A percentile compares a stretch with the other conserved stretches of the same genome.
Evolutionary conservation across 2,113 vertebrate species (phyloP).

Genomic region (Rutilus rutilus): DNA sequence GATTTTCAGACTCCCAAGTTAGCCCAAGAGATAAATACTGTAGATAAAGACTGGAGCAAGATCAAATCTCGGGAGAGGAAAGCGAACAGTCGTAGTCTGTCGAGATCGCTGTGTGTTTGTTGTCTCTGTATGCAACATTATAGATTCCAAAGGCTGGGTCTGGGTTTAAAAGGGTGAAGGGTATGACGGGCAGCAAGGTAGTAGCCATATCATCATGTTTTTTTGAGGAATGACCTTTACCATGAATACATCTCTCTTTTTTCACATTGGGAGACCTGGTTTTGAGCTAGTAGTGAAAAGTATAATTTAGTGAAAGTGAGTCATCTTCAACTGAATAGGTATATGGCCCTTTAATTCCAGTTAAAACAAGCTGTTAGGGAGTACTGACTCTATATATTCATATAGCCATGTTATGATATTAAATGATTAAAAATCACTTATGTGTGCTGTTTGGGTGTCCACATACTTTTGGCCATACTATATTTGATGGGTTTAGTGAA

Average conservation of each 20-base stretch:
- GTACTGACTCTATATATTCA: neutral
- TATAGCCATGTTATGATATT: neutral
- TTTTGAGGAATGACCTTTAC: neutral
- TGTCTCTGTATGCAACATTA: slow-evolving; percentile 58
- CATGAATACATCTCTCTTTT: neutral
- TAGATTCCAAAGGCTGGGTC: slow-evolving; percentile 43
- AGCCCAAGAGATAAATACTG: neutral
- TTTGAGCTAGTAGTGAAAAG: neutral
- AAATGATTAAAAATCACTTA: neutral
- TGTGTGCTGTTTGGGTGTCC: neutral
- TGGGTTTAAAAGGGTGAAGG: slow-evolving; percentile 30
- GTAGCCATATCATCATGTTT: neutral
- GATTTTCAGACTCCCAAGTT: neutral
- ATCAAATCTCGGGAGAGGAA: slow-evolving; percentile 44
- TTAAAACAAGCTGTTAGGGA: neutral
- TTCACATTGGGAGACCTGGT: neutral
- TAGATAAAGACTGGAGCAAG: neutral
- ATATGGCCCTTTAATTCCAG: neutral
- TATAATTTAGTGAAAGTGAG: neutral
- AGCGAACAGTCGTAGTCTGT: slow-evolving; percentile 40
- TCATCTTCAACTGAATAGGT: neutral
- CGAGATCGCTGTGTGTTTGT: slow-evolving; percentile 49
- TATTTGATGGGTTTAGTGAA: neutral
- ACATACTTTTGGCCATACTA: neutral
- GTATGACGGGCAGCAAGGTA: neutral